A percentile compares a stretch with the other conserved stretches of the same genome.
Evolutionary conservation across 1,140 invertebrate species (phyloP).

Genomic region (Drusus annulatus): DNA sequence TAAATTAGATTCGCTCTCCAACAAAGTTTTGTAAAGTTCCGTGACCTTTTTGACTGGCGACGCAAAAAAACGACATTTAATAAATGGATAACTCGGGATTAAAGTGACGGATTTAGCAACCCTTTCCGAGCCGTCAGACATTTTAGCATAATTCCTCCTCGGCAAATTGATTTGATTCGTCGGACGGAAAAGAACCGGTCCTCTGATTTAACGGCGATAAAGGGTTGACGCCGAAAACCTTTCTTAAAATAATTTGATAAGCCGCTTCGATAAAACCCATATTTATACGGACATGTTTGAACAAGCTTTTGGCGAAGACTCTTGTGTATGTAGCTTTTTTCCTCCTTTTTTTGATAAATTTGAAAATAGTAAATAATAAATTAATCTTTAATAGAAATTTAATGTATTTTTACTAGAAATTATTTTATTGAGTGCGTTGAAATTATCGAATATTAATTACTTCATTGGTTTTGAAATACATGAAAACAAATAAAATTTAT

Average conservation of each 20-base stretch:
- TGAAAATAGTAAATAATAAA: too few relatives aligned
- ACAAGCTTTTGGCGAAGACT: too few relatives aligned
- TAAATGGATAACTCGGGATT: background rate
- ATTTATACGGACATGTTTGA: background rate
- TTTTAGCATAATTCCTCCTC: slow-evolving; percentile 11
- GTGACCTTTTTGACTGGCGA: background rate
- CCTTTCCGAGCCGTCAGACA: slow-evolving; percentile 9
- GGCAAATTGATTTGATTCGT: slow-evolving; percentile 17
- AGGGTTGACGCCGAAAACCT: background rate
- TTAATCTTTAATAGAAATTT: too few relatives aligned
- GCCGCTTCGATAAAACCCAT: background rate
- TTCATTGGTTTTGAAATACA: too few relatives aligned
- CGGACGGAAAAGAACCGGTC: background rate
- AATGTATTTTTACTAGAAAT: too few relatives aligned
- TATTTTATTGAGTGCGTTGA: too few relatives aligned
- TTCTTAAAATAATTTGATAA: background rate
- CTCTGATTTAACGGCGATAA: background rate
- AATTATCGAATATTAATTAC: too few relatives aligned
- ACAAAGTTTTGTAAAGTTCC: background rate
- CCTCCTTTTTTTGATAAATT: too few relatives aligned
- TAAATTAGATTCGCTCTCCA: background rate
- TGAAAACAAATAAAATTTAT: too few relatives aligned
- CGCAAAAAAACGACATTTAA: background rate
- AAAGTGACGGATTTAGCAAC: slow-evolving; percentile 9
- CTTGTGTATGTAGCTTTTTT: too few relatives aligned